Base-by-base conservation (phyloP, 2,113 vertebrate genomes). In the Alethe diademata region DNA sequence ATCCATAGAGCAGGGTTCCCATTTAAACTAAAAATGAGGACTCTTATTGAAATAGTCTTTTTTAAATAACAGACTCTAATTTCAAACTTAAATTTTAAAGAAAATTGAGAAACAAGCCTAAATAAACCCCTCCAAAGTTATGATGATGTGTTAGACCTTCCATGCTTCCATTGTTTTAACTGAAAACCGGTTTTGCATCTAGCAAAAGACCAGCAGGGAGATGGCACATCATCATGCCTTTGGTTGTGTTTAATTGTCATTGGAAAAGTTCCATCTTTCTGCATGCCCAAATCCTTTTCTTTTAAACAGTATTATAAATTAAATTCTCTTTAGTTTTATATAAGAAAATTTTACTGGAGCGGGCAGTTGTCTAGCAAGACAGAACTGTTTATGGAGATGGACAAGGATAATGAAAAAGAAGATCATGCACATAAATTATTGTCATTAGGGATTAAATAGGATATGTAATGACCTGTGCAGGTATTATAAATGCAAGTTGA, bases 401-500 rank as follows among this genome's bases (percentile, higher is more conserved):
- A 86, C 58, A 84, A 88, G 36, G 50, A 82, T 43, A 88, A 88
- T 69, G 60, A 51, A 93, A 91, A 92, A 88, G 50, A 83, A 78
- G 66, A 87, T 82, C 67, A 53, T 42, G 81, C 51, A 64, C 64
- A 90, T 91, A 94, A 94, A 92, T 96, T 82, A 74, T 79, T 26
- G 57, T 67, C 67, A 35, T 83, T 81, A 76, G 25, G 78, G 51
- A n/a, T 71, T 60, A 74, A 95, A 61, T 28, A 81, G 64, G 58
- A 38, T 79, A 40, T 71, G 40, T 65, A 89, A 80, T 69, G 85
- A 86, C 48, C 61, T 56, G 51, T 79, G 71, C 53, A 60, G 66
- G 48, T 88, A 86, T 86, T 86, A 92, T 74, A 93, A 92, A 62
- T 62, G 15, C 15, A 60, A 48, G n/a, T 4, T 73, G 76, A n/a